phyloP scores from a whole-genome alignment of 2,888 invertebrate genomes.

The Tiphia femorata region DNA sequence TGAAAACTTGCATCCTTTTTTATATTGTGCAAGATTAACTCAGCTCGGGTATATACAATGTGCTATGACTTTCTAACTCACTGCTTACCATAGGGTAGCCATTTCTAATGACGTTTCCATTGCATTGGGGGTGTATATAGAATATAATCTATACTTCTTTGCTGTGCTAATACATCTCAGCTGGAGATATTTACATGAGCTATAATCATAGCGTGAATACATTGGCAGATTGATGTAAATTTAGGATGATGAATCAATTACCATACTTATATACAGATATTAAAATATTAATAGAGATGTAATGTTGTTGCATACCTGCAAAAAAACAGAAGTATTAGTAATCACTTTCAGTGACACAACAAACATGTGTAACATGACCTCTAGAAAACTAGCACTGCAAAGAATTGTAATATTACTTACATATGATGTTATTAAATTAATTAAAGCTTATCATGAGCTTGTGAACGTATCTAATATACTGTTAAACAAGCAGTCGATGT shows the following conservation, averaged over 20 bases:
- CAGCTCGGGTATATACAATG: conserved; percentile 50
- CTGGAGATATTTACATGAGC: conserved; percentile 30
- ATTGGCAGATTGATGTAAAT: conserved; percentile 22
- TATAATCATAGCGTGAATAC: conserved; percentile 24
- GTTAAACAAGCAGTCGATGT: conserved; percentile 62
- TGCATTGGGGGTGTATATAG: conserved; percentile 62
- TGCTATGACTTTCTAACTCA: conserved; percentile 58
- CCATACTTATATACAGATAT: conserved; percentile 11
- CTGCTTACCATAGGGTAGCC: conserved; percentile 57
- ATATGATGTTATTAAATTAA: conserved; percentile 43
- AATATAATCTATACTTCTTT: conserved; percentile 41
- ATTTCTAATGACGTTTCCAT: conserved; percentile 60
- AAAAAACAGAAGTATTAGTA: conserved; percentile 15
- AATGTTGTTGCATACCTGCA: conserved; percentile 15
- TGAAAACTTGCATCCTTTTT: conserved; percentile 57
- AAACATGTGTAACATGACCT: conserved; percentile 29
- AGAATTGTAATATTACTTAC: conserved; percentile 38
- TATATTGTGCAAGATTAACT: conserved; percentile 53
- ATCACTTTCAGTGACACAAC: conserved; percentile 17
- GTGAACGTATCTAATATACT: conserved; percentile 55
- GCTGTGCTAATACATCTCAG: conserved; percentile 52
- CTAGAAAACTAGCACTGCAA: conserved; percentile 43
- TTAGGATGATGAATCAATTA: conserved; percentile 22
- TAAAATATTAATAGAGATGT: conserved; percentile 17
- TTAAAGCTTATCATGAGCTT: conserved; percentile 54